These are phyloP conservation scores for Lytechinus pictus DNA, from an alignment of 35 echinoderm and acorn worm genomes.

Conservation along the genomic window DNA sequence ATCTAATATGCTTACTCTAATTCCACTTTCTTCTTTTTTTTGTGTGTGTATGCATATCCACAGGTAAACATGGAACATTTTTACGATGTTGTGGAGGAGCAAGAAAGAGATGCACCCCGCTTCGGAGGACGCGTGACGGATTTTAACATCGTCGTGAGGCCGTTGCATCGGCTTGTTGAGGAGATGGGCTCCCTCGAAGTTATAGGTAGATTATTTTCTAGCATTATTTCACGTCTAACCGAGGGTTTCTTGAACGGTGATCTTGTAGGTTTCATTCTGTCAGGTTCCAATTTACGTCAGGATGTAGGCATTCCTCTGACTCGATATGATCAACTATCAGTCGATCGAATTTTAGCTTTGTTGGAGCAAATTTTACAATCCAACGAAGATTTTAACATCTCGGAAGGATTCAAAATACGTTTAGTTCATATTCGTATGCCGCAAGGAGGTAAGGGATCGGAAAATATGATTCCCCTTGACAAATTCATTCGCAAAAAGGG, in stretches of 20 bases:
- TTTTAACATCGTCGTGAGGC: neutral
- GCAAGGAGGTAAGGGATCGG: neutral
- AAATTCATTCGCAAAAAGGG: neutral
- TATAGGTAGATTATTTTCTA: neutral
- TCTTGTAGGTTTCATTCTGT: conserved; percentile 15
- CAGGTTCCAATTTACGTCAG: neutral
- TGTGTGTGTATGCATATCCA: too few relatives aligned
- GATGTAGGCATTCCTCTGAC: neutral
- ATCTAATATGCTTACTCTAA: too few relatives aligned
- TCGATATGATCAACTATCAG: neutral
- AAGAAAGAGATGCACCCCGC: neutral
- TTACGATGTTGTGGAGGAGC: neutral
- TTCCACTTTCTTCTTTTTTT: too few relatives aligned
- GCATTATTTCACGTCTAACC: neutral
- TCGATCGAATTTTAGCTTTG: neutral
- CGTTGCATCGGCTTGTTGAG: neutral
- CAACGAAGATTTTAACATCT: neutral
- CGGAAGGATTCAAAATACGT: neutral
- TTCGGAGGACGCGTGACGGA: neutral
- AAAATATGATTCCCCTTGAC: conserved; percentile 25
- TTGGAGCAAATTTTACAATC: conserved; percentile 16
- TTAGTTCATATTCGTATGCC: neutral
- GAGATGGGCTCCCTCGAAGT: neutral
- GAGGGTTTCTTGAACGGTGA: neutral
- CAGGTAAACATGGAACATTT: neutral